Evolutionary conservation across 2,888 invertebrate genomes (phyloP), one percentile per base, ranked within the genome.

Genomic region (Machimus rusticus): DNA sequence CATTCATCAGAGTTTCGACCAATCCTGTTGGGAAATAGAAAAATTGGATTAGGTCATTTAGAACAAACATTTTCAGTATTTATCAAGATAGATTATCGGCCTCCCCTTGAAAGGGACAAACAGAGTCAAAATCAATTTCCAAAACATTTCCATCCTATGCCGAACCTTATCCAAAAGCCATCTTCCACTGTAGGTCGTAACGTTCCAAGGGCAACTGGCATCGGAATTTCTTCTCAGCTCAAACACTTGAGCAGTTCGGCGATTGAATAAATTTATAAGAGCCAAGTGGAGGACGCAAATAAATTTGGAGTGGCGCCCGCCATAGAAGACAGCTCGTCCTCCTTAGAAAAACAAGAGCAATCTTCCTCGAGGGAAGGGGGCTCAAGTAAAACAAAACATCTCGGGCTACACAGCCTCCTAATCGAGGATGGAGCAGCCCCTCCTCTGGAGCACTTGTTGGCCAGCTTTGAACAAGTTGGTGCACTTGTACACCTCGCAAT

Each of bases 221-320:
- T n/a, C 23, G 28, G 55, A 79, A 79, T 79, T 79, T 79, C 46
- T 51, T 55, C 28, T 16, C 28, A 51, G 51, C 23, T 4, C 23
- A 79, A 79, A 51, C 79, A 46, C 79, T 79, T 51, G 55, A 79
- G 79, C 16, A 79, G 51, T 79, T 79, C 66, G 66, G 23, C 78
- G 51, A 79, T 79, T 55, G 79, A 79, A 79, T 43, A 51, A 79
- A 79, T 79, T 79, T 79, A 23, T 51, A 66, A 46, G 31, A 79
- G 79, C 6, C 28, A 51, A n/a, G 19, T 28, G 28, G 31, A 46
- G 79, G 55, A 28, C 23, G 23, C 28, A 28, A 23, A 46, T 78
- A 76, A n/a, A 76, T 28, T 51, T 51, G 78, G 19, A 78, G 78
- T 78, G 39, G 19, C 3, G 19, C 23, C 0, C 39, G 34, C 34